Evolutionary conservation across 2,797 vertebrate species (phyloP).

Genomic region (Fundulus diaphanus): DNA sequence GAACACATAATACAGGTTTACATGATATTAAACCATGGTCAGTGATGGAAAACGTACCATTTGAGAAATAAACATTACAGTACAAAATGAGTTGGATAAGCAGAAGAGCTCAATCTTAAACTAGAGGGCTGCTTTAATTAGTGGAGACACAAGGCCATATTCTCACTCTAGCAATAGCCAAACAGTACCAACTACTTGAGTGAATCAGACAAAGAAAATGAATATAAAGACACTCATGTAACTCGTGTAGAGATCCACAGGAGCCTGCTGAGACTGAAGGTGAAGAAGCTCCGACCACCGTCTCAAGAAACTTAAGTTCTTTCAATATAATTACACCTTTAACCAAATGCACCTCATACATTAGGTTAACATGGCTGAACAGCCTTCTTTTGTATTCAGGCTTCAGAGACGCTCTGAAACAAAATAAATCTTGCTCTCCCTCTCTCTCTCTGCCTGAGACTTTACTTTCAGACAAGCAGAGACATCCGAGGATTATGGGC

Average conservation of each 20-base stretch:
- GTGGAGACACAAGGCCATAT: slow-evolving; percentile 7
- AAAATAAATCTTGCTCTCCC: neutral
- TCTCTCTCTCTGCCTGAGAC: neutral
- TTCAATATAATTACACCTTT: neutral
- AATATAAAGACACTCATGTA: neutral
- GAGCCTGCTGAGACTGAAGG: neutral
- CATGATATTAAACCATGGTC: neutral
- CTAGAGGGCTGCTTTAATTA: neutral
- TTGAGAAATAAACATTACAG: neutral
- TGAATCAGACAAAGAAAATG: neutral
- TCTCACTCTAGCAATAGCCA: slow-evolving; percentile 1
- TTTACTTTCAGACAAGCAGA: slow-evolving; percentile 8
- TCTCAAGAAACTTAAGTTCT: slow-evolving; percentile 13
- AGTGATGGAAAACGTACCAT: neutral
- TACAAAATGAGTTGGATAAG: neutral
- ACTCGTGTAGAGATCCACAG: slow-evolving; percentile 8
- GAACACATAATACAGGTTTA: neutral
- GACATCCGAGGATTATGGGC: slow-evolving; percentile 11
- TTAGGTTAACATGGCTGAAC: neutral
- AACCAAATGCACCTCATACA: neutral
- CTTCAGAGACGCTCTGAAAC: neutral
- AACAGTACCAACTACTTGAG: neutral
- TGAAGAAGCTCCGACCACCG: neutral
- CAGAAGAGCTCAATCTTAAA: slow-evolving; percentile 2
- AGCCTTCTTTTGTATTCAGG: neutral